Base-by-base conservation (phyloP, 2,113 vertebrate species). In the Cynocephalus volans region DNA sequence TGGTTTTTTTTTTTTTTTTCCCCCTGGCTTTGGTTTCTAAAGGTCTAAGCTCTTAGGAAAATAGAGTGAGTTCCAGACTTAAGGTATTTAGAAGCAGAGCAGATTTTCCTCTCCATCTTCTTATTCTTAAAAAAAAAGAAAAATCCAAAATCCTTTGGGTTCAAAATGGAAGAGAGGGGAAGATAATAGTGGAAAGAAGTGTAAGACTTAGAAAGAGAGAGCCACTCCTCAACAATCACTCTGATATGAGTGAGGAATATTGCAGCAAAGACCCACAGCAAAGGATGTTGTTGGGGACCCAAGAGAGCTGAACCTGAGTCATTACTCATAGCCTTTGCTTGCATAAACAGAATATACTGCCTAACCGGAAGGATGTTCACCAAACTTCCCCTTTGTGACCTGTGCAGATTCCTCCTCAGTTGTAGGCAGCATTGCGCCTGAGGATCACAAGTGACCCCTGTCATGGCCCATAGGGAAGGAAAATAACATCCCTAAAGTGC, bases 351-450 rank as follows among this genome's bases (percentile, higher is more conserved):
- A 54, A 10, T 3, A 1, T 41, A 31, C 21, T 80, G 92, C 67
- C 82, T 54, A 58, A 88, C 1, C 62, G 15, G 6, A 11, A 8
- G 41, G 24, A 33, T 33, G 50, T 33, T 73, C 8, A 0, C 45
- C 56, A 24, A 60, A 77, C 79, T 92, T 92, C n/a, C 54, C 28
- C 18, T 48, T 45, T 26, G 15, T 15, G 5, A 45, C 45, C 23
- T 18, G 0, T 1, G 33, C 7, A 28, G 5, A 26, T 41, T 60
- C 2, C 15, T 1, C 48, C 18, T 64, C 8, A 3, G 41, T 9
- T 33, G 36, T 6, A 92, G 76, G 67, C 1, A 62, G 48, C 11
- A 18, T 12, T 83, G 64, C 76, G n/a, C 11, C 54, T 80, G 45
- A 41, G 7, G 14, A 33, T 48, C 56, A 33, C 26, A 21, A 26